A percentile compares a stretch with the other conserved stretches of the same genome.
phyloP scores from a whole-genome alignment of 2,888 invertebrate genomes.

The Noctua fimbriata region DNA sequence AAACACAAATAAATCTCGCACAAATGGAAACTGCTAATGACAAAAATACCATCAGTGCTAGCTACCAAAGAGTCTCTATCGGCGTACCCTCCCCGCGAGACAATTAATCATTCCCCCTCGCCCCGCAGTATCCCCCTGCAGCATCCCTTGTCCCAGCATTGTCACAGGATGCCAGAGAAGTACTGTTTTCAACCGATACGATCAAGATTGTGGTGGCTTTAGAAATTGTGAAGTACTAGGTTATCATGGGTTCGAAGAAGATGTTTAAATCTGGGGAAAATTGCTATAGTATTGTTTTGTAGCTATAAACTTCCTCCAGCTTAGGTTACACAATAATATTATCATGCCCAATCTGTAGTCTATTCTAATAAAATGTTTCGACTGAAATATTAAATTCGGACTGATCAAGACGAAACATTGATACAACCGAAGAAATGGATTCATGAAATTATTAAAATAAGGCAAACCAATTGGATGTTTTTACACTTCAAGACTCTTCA shows the following conservation, averaged over 20 bases:
- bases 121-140: conserved; percentile 43
- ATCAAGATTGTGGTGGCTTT: conserved; percentile 61
- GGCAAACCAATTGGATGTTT: not conserved
- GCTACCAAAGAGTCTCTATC: conserved; percentile 69
- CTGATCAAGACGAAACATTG: not conserved
- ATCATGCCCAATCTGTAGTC: not conserved
- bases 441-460: not conserved
- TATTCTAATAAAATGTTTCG: not conserved
- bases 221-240: conserved; percentile 58
- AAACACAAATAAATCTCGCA: conserved; percentile 60
- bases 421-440: not conserved
- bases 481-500: not conserved
- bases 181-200: conserved; percentile 69
- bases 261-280: conserved; percentile 24
- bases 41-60: conserved; percentile 66
- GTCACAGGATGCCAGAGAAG: conserved; percentile 71
- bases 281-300: not conserved
- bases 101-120: conserved; percentile 81
- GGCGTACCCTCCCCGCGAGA: conserved; percentile 69
- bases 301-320: not conserved
- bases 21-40: conserved; percentile 67
- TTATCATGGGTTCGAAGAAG: conserved; percentile 26
- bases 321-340: not conserved
- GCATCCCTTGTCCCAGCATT: conserved; percentile 63
- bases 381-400: not conserved